Evolutionary conservation across 2,797 vertebrate genomes (phyloP).

Genomic region (Petrocephalus schoutedeni): DNA sequence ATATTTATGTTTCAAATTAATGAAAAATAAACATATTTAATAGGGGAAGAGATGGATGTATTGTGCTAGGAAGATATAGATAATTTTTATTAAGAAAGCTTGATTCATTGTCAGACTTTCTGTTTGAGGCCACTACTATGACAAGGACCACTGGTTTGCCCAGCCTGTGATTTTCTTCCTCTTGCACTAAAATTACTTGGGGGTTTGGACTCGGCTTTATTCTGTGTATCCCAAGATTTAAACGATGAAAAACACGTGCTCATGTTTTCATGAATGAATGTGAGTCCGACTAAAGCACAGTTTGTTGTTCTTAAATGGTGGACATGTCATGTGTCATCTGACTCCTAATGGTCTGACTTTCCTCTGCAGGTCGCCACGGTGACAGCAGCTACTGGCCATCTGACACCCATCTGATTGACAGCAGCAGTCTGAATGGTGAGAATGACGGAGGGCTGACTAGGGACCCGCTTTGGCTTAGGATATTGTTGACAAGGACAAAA

Average conservation of each 20-base stretch:
- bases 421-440: constrained; percentile 86
- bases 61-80: background rate
- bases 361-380: constrained; percentile 78
- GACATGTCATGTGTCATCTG: background rate
- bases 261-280: background rate
- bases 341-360: constrained; percentile 1
- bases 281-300: background rate
- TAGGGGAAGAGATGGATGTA: background rate
- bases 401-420: constrained; percentile 83
- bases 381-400: constrained; percentile 83
- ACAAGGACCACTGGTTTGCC: background rate
- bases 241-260: background rate
- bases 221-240: background rate
- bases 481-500: background rate
- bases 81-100: background rate
- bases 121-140: background rate
- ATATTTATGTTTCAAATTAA: background rate
- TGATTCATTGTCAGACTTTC: background rate
- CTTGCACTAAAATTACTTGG: background rate
- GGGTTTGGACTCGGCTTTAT: background rate
- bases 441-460: background rate
- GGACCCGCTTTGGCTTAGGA: constrained; percentile 20
- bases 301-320: background rate
- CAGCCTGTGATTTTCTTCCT: background rate
- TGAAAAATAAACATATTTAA: background rate